phyloP scores from a whole-genome alignment of 2,797 vertebrate genomes.

The Moxostoma hubbsi region DNA sequence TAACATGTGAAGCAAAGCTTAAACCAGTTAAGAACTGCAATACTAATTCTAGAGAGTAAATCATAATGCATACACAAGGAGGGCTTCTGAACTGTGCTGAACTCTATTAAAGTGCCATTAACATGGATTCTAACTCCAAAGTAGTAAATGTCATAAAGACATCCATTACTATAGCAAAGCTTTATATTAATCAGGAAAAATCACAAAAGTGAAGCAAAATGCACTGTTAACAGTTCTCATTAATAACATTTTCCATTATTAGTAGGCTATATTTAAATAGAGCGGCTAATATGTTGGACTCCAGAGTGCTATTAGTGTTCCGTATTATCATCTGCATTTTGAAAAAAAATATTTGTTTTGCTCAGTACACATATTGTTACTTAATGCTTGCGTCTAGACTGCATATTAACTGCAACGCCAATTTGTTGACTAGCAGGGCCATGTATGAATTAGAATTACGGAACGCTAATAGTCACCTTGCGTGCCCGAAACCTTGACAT shows the following conservation, averaged over 20 bases:
- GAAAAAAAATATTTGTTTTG: neutral
- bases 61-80: no score
- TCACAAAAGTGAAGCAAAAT: slow-evolving; percentile 44
- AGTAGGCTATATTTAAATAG: slow-evolving; percentile 59
- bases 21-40: slow-evolving; percentile 34
- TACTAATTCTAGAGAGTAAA: slow-evolving; percentile 13
- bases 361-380: neutral
- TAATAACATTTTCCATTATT: slow-evolving; percentile 59
- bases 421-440: neutral
- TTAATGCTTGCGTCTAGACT: neutral
- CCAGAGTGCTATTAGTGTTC: slow-evolving; percentile 71
- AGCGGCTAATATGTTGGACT: slow-evolving; percentile 61
- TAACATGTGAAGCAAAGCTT: slow-evolving; percentile 15
- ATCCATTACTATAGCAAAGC: slow-evolving; percentile 63
- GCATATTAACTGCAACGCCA: slow-evolving; percentile 23
- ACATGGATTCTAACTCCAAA: slow-evolving; percentile 34
- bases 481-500: slow-evolving; percentile 62
- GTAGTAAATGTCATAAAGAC: slow-evolving; percentile 44
- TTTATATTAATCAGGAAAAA: slow-evolving; percentile 56
- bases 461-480: slow-evolving; percentile 71
- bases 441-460: slow-evolving; percentile 58
- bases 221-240: slow-evolving; percentile 64
- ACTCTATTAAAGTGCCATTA: slow-evolving; percentile 47
- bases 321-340: slow-evolving; percentile 35
- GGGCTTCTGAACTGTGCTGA: slow-evolving; percentile 8